phyloP scores from a whole-genome alignment of 1,140 invertebrate species.

The Drosophila takahashii region DNA sequence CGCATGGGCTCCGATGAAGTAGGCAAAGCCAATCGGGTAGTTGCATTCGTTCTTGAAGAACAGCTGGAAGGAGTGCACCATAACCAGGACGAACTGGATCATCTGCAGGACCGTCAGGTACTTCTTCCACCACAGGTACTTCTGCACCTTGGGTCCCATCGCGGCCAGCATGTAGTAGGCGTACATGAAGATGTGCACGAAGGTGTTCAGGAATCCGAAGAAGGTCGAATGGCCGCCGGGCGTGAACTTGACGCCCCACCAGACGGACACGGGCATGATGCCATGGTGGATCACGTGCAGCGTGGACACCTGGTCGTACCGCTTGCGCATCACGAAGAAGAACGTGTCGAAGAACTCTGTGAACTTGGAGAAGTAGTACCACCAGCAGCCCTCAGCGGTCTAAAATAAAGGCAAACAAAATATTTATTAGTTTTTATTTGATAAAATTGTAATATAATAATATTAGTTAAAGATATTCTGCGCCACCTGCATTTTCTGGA shows the following conservation, averaged over 20 bases:
- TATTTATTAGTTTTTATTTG: too few species aligned
- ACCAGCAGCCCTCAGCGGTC: constrained; percentile 92
- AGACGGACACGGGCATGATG: constrained; percentile 95
- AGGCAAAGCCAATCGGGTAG: constrained; percentile 91
- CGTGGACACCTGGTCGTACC: constrained; percentile 93
- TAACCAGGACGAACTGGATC: constrained; percentile 93
- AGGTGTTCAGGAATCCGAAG: constrained; percentile 94
- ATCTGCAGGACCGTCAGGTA: constrained; percentile 95
- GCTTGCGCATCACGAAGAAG: constrained; percentile 94
- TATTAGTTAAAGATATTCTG: too few species aligned
- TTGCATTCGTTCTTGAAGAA: constrained; percentile 93
- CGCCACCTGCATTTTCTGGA: too few species aligned
- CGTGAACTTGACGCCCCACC: constrained; percentile 96
- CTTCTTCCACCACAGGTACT: constrained; percentile 97
- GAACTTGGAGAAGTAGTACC: constrained; percentile 96
- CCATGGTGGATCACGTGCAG: constrained; percentile 97
- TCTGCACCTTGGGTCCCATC: constrained; percentile 93
- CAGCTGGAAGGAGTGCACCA: constrained; percentile 93
- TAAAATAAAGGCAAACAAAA: constrained; percentile 64
- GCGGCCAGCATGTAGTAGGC: constrained; percentile 95
- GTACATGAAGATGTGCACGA: constrained; percentile 97
- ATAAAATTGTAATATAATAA: too few species aligned
- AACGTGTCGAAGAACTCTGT: constrained; percentile 95
- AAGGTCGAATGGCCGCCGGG: constrained; percentile 91
- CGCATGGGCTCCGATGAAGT: constrained; percentile 91